phyloP scores from a whole-genome alignment of 2,888 invertebrate genomes.

The Netelia virgata region DNA sequence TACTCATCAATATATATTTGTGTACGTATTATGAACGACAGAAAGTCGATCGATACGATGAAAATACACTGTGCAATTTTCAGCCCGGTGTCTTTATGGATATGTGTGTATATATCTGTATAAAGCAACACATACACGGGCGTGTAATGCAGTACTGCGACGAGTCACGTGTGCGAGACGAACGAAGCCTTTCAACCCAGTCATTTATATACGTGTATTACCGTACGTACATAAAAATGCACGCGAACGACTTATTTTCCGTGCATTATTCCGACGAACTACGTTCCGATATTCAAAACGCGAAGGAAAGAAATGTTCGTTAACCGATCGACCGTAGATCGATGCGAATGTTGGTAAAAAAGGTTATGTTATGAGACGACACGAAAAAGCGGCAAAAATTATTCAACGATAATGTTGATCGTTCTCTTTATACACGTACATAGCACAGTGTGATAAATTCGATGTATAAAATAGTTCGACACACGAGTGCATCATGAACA shows the following conservation, averaged over 20 bases:
- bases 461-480: too few species aligned
- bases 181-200: conserved; percentile 42
- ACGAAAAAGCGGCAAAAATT: too few species aligned
- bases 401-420: too few species aligned
- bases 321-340: too few species aligned
- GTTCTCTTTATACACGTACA: too few species aligned
- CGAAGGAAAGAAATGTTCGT: not conserved
- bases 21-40: conserved; percentile 7
- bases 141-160: conserved; percentile 11
- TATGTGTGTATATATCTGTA: not conserved
- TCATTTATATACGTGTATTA: conserved; percentile 2
- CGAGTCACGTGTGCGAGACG: conserved; percentile 42
- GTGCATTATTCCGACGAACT: not conserved
- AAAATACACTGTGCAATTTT: conserved; percentile 50
- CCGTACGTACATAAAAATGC: not conserved
- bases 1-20: not conserved
- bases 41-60: conserved; percentile 49
- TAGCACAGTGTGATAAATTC: too few species aligned
- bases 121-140: not conserved
- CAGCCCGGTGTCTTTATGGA: conserved; percentile 11
- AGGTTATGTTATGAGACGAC: too few species aligned
- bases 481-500: not conserved
- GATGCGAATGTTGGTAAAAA: too few species aligned
- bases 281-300: not conserved
- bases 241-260: not conserved